Conservation (phyloP, 1,140 invertebrate genomes). For the Trypoxylus dichotomus region DNA sequence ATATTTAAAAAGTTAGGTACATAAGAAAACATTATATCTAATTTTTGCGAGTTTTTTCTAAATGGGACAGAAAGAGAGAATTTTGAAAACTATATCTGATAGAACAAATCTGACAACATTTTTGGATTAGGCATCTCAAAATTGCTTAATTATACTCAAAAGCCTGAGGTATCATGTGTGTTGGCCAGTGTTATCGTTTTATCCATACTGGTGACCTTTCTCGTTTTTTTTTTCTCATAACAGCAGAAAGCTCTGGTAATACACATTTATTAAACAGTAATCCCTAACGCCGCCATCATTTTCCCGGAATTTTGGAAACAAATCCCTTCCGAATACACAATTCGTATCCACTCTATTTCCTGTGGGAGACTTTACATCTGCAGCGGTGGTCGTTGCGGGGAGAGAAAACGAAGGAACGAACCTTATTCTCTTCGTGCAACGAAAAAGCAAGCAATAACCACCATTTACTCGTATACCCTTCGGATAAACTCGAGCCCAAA, state of each 20-base stretch:
- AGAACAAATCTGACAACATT: too few species aligned
- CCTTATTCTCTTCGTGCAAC: background rate
- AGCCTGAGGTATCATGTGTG: background rate
- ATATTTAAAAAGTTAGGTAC: too few species aligned
- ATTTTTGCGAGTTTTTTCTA: too few species aligned
- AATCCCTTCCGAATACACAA: background rate
- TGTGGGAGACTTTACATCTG: background rate
- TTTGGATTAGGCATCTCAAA: too few species aligned
- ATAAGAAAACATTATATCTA: too few species aligned
- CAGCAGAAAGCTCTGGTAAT: background rate
- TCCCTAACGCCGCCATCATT: background rate
- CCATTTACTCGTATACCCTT: background rate
- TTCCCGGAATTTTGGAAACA: background rate
- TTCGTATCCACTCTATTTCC: background rate
- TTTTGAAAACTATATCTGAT: too few species aligned
- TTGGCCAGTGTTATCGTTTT: background rate
- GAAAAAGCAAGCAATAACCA: background rate
- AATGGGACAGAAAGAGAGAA: too few species aligned
- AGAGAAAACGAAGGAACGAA: background rate
- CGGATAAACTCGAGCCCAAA: background rate
- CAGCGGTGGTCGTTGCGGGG: background rate
- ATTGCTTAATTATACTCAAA: too few species aligned
- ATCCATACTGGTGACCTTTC: too few species aligned
- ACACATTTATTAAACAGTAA: conserved; percentile 3
- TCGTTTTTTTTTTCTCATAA: too few species aligned